These are phyloP conservation scores for Mesocricetus auratus DNA, from an alignment of 2,113 vertebrate genomes.

Conservation along the genomic window DNA sequence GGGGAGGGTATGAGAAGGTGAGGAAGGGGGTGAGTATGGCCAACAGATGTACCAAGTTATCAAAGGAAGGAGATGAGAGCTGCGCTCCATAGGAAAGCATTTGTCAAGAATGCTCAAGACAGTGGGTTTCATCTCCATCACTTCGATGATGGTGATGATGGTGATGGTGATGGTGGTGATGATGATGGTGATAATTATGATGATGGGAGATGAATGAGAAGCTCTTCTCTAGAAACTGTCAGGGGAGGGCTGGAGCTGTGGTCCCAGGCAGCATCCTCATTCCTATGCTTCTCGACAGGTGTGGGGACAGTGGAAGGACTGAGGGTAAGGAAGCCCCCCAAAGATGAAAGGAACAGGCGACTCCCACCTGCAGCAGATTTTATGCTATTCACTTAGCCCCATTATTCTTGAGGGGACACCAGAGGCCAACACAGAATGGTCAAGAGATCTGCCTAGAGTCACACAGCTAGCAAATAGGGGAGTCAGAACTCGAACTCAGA, in stretches of 20 bases:
- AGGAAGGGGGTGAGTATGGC: neutral
- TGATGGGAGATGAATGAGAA: neutral
- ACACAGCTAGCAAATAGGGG: neutral
- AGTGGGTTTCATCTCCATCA: neutral
- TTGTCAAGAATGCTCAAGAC: neutral
- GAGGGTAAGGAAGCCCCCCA: no score
- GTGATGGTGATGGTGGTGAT: neutral
- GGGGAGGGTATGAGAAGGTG: neutral
- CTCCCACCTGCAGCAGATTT: neutral
- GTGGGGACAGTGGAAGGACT: neutral
- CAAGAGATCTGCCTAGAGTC: neutral
- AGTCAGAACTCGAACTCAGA: slow-evolving; percentile 25
- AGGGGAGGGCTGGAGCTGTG: neutral
- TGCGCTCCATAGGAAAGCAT: neutral
- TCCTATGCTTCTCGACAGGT: neutral
- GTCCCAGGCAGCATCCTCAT: neutral
- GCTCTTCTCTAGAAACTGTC: neutral
- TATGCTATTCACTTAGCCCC: neutral
- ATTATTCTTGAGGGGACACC: neutral
- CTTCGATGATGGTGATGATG: neutral
- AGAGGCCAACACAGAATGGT: neutral
- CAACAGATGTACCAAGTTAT: neutral
- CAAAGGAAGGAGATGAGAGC: neutral
- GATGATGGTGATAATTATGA: neutral
- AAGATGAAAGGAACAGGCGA: neutral